Percentiles rank a stretch among this genome's conserved stretches.
Conservation (phyloP, 2,888 invertebrate species). For the Eupeodes latifasciatus region DNA sequence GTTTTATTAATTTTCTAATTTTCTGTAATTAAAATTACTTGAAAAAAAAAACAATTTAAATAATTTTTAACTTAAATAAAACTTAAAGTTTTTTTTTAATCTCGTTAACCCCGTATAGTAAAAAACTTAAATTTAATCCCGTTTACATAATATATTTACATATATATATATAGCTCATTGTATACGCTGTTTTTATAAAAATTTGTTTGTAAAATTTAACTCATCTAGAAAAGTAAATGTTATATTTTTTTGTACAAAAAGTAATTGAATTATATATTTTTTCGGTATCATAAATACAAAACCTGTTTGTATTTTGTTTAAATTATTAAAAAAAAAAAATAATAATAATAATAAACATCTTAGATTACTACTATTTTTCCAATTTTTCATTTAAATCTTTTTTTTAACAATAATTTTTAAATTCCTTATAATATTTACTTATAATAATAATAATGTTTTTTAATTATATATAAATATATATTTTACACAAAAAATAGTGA, state of each 20-base stretch:
- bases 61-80: background rate
- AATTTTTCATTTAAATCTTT: constrained; percentile 41
- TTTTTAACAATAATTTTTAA: constrained; percentile 22
- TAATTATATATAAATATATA: constrained; percentile 72
- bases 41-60: background rate
- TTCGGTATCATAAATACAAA: constrained; percentile 57
- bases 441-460: constrained; percentile 71
- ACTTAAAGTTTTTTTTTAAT: background rate
- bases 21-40: background rate
- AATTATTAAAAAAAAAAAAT: background rate
- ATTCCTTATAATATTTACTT: constrained; percentile 38
- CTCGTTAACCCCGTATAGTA: constrained; percentile 22
- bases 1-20: background rate
- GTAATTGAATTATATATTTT: constrained; percentile 72
- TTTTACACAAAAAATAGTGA: constrained; percentile 75
- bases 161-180: constrained; percentile 48
- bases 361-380: constrained; percentile 55
- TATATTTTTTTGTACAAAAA: constrained; percentile 73
- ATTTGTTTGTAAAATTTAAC: constrained; percentile 6
- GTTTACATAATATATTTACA: background rate
- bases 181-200: constrained; percentile 29
- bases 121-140: background rate
- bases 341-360: constrained; percentile 45
- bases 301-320: constrained; percentile 38
- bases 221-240: constrained; percentile 9